Base-by-base conservation (phyloP, 1,140 invertebrate species). In the Lepidurus couesii region DNA sequence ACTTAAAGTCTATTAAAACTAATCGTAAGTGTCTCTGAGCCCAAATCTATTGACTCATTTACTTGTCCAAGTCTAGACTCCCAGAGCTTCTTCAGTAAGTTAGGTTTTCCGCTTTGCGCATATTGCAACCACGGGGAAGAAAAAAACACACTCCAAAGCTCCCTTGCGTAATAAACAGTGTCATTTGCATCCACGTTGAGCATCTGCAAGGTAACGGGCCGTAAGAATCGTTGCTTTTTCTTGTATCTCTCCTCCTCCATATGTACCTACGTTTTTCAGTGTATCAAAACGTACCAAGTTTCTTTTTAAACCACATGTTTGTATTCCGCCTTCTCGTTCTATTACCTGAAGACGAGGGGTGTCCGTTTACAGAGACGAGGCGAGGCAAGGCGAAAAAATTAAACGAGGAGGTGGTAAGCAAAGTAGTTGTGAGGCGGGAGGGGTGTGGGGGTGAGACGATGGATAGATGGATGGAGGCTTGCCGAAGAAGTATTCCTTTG, bases 21-120 rank as follows among this genome's bases (percentile, higher is more conserved):
- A 65, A 65, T 65, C 16, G 53, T 65, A 65, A 65, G 53, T 65
- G 53, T 65, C 53, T 65, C 53, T 65, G 53, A 65, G 53, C 8
- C 53, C 53, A 65, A 65, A 65, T 65, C 9, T 65, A 65, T 65
- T 65, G 53, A 65, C 53, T 65, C 53, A 65, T 65, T 65, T 65
- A n/a, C 53, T 65, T 65, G 53, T 65, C 53, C 34, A 21, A 65
- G 53, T 13, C 53, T 65, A 11, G 10, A 11, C 45, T 10, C 10
- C 16, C n/a, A 13, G 21, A 65, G 53, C 53, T 65, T 65, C 53
- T 65, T 65, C 53, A 65, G 53, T 65, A 65, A 65, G 53, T 65
- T 65, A 65, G n/a, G 53, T 21, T 65, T 21, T 7, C 53, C 53
- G 53, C 53, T 13, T 21, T 65, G 8, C 16, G 53, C 53, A 65